Conservation (phyloP, 2,797 vertebrate genomes). For the Percopsis omiscomaycus region DNA sequence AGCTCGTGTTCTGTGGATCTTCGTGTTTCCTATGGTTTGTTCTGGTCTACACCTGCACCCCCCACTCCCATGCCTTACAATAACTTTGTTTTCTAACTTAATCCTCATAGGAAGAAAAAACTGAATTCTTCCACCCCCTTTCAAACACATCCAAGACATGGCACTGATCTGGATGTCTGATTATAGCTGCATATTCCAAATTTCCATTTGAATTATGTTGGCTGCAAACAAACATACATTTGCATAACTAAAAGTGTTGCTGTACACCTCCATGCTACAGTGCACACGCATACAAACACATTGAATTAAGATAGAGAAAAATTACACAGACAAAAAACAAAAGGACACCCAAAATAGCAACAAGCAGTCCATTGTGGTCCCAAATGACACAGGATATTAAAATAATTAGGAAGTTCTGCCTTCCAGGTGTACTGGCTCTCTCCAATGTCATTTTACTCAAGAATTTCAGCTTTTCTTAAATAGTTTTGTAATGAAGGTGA, state of each 20-base stretch:
- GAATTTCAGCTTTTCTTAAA: neutral
- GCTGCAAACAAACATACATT: slow-evolving; percentile 27
- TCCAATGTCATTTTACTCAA: neutral
- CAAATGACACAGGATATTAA: slow-evolving; percentile 5
- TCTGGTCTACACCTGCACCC: too few relatives aligned
- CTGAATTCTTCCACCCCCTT: neutral
- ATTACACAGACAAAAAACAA: slow-evolving; percentile 3
- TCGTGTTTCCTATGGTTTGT: too few relatives aligned
- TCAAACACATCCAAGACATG: slow-evolving; percentile 23
- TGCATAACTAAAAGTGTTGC: slow-evolving; percentile 32
- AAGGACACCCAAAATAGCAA: slow-evolving; percentile 13
- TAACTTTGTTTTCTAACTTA: too few relatives aligned
- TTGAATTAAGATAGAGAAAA: neutral
- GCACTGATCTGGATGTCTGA: slow-evolving; percentile 21
- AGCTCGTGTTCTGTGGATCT: too few relatives aligned
- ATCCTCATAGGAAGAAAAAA: neutral
- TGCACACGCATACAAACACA: slow-evolving; percentile 10
- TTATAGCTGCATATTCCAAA: slow-evolving; percentile 46
- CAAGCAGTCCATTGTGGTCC: neutral
- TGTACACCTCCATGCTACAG: slow-evolving; percentile 2
- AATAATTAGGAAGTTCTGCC: slow-evolving; percentile 17
- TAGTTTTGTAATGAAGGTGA: too few relatives aligned
- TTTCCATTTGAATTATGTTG: slow-evolving; percentile 61
- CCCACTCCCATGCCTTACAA: too few relatives aligned
- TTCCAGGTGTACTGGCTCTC: slow-evolving; percentile 4